Percentiles rank a stretch among this genome's conserved stretches.
Conservation (phyloP, 1,140 invertebrate species). For the Zelostemma sp. region DNA sequence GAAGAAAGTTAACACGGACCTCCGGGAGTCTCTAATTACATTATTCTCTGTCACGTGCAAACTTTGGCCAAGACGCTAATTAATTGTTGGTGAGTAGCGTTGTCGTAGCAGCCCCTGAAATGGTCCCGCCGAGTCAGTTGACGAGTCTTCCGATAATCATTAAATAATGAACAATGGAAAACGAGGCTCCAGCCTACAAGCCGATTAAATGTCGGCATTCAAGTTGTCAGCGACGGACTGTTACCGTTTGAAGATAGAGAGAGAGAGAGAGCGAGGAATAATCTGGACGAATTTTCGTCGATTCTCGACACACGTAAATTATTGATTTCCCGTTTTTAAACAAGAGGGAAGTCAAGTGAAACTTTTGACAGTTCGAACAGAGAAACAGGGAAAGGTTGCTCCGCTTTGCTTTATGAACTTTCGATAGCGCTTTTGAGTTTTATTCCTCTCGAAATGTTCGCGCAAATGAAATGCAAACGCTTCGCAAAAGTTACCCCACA, state of each 20-base stretch:
- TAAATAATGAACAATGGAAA: constrained; percentile 41
- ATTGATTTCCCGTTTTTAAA: no score
- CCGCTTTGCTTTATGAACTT: not conserved
- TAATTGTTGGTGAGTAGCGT: constrained; percentile 40
- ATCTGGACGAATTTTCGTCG: no score
- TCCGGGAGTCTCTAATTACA: constrained; percentile 50
- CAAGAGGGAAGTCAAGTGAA: not conserved
- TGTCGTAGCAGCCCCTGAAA: constrained; percentile 24
- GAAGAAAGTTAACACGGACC: constrained; percentile 42
- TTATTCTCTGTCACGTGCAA: constrained; percentile 51
- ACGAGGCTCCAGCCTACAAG: constrained; percentile 21
- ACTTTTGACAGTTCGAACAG: not conserved
- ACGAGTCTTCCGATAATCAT: constrained; percentile 38
- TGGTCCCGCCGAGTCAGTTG: constrained; percentile 23
- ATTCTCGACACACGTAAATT: no score
- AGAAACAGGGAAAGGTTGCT: no score
- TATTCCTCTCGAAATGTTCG: constrained; percentile 19
- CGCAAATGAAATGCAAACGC: constrained; percentile 31
- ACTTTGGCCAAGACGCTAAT: constrained; percentile 41
- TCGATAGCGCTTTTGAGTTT: constrained; percentile 20
- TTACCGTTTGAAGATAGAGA: not conserved
- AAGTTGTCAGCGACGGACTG: not conserved
- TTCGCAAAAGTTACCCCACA: constrained; percentile 25
- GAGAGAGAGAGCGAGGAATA: no score
- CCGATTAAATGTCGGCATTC: not conserved